Evolutionary conservation across 30 jellyfish, hydroid and myxozoan species (phyloP).

Genomic region (Haliclystus octoradiatus): DNA sequence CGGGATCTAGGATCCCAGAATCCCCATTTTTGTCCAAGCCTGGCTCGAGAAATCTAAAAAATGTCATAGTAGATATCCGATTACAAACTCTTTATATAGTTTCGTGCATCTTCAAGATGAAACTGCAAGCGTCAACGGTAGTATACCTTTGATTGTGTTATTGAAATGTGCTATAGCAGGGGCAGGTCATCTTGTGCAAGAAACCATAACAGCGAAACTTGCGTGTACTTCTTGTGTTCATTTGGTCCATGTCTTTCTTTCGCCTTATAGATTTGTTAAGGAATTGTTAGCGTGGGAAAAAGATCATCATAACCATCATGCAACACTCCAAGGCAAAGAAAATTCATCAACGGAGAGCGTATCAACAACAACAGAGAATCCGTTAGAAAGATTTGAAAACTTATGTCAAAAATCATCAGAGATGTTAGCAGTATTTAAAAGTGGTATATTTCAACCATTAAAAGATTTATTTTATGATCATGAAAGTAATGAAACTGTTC

Average conservation of each 20-base stretch:
- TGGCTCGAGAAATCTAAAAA: too few species aligned
- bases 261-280: conserved; percentile 9
- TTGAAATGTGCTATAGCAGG: too few species aligned
- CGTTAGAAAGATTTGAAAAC: conserved; percentile 61
- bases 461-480: conserved; percentile 48
- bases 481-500: conserved; percentile 13
- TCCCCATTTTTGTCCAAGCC: too few species aligned
- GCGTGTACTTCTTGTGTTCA: too few species aligned
- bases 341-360: conserved; percentile 12
- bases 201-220: too few species aligned
- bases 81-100: too few species aligned
- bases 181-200: too few species aligned
- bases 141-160: too few species aligned
- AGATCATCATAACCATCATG: conserved; percentile 18
- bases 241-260: background rate
- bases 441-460: conserved; percentile 69
- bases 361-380: conserved; percentile 28
- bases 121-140: too few species aligned
- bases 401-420: conserved; percentile 56
- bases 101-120: too few species aligned
- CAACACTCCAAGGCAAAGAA: conserved; percentile 3
- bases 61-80: too few species aligned
- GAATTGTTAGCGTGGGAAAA: conserved; percentile 22
- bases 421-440: conserved; percentile 41
- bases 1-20: too few species aligned